Conservation (phyloP, 2,797 vertebrate species). For the Sarcoramphus papa region DNA sequence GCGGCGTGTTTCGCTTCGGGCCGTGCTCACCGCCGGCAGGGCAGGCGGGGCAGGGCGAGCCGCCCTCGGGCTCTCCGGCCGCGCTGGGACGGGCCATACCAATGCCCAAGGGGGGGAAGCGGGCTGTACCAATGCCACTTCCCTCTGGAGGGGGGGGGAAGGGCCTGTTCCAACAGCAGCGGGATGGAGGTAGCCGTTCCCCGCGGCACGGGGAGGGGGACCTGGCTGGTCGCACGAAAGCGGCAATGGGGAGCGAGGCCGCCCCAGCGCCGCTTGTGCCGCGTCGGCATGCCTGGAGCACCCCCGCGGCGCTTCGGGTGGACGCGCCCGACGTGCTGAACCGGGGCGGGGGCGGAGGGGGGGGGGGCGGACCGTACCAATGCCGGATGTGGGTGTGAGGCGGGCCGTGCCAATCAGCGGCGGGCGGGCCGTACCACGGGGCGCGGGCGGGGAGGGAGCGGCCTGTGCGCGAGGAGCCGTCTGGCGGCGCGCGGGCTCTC, state of each 20-base stretch:
- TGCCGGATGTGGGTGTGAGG: background rate
- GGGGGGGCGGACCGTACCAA: background rate
- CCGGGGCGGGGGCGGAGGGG: background rate
- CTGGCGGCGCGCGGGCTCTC: background rate
- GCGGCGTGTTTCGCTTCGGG: background rate
- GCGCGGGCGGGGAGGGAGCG: background rate
- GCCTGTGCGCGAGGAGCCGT: constrained; percentile 13
- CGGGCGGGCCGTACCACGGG: background rate
- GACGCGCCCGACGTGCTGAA: background rate
- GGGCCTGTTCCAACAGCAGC: too few species aligned
- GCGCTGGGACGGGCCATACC: background rate
- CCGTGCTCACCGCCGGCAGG: background rate
- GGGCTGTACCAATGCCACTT: background rate
- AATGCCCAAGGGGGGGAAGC: rapidly evolving
- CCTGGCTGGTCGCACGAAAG: rapidly evolving
- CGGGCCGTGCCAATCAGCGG: background rate
- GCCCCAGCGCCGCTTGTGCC: rapidly evolving
- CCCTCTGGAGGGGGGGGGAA: rapidly evolving
- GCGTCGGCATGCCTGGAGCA: rapidly evolving
- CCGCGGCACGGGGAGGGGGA: rapidly evolving
- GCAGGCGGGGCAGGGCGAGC: background rate
- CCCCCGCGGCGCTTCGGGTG: background rate
- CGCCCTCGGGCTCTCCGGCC: background rate
- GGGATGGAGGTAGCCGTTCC: background rate
- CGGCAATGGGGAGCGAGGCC: background rate